A percentile compares a stretch with the other conserved stretches of the same genome.
phyloP scores from a whole-genome alignment of 1,140 invertebrate species.

The Zelostemma sp. region DNA sequence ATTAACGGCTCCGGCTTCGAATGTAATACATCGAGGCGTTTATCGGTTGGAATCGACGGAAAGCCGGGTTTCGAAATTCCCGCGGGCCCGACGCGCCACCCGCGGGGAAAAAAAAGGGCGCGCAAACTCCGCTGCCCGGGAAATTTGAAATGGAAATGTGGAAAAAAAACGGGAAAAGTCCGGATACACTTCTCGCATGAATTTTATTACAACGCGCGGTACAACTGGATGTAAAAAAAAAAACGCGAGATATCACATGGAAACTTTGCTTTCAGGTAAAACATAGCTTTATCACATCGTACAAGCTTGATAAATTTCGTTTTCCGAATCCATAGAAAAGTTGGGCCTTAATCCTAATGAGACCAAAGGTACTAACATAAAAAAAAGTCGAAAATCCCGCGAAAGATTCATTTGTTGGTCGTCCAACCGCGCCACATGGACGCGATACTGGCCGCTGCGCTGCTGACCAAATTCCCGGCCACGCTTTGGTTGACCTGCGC shows the following conservation, averaged over 20 bases:
- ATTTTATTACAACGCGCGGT: conserved; percentile 61
- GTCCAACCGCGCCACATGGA: conserved; percentile 81
- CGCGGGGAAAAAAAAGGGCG: too few species aligned
- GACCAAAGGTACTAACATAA: conserved; percentile 35
- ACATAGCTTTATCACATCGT: conserved; percentile 46
- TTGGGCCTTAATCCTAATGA: conserved; percentile 36
- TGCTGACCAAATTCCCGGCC: conserved; percentile 77
- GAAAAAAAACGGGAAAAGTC: not conserved
- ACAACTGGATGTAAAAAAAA: conserved; percentile 57
- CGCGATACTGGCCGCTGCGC: conserved; percentile 77
- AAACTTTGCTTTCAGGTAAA: conserved; percentile 62
- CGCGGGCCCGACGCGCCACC: too few species aligned
- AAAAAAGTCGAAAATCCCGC: not conserved
- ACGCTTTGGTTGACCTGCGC: conserved; percentile 72
- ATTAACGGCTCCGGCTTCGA: too few species aligned
- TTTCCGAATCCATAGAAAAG: too few species aligned
- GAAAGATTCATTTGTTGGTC: conserved; percentile 59
- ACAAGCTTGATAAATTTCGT: too few species aligned
- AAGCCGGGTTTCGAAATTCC: too few species aligned
- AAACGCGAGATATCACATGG: conserved; percentile 63
- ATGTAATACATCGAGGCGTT: too few species aligned
- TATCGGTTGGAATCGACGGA: too few species aligned
- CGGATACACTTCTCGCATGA: conserved; percentile 32
- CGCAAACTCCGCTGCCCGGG: too few species aligned
- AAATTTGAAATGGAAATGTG: too few species aligned